Evolutionary conservation across 2,113 vertebrate genomes (phyloP).

Genomic region (Fulica atra): DNA sequence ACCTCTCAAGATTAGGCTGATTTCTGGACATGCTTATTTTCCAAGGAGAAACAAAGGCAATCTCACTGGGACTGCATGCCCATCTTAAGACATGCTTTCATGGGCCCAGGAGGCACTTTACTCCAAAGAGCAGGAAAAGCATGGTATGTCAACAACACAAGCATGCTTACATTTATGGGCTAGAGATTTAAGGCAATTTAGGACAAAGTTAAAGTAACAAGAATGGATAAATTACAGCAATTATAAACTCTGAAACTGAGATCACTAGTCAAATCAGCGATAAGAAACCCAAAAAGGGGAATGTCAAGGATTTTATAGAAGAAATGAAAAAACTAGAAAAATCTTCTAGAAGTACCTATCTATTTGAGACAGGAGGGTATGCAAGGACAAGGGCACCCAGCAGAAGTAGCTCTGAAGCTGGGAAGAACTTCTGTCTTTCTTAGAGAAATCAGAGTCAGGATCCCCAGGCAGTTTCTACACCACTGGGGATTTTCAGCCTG

Average conservation of each 20-base stretch:
- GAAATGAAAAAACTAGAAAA: background rate
- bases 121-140: background rate
- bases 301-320: background rate
- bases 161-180: rapidly evolving
- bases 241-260: background rate
- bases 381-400: background rate
- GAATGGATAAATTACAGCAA: background rate
- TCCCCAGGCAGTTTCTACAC: background rate
- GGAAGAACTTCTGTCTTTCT: background rate
- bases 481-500: background rate
- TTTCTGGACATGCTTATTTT: background rate
- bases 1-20: background rate
- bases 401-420: background rate
- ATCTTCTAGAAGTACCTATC: background rate
- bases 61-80: background rate
- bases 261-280: rapidly evolving
- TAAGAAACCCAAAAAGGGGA: background rate
- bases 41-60: background rate
- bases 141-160: too few species aligned
- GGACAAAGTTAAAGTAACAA: background rate
- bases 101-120: background rate
- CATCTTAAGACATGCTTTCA: background rate
- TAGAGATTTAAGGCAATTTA: background rate
- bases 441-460: background rate
- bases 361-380: background rate